Percentiles rank a stretch among this genome's conserved stretches.
Evolutionary conservation across 2,888 invertebrate genomes (phyloP).

Genomic region (Watsonalla cultraria): DNA sequence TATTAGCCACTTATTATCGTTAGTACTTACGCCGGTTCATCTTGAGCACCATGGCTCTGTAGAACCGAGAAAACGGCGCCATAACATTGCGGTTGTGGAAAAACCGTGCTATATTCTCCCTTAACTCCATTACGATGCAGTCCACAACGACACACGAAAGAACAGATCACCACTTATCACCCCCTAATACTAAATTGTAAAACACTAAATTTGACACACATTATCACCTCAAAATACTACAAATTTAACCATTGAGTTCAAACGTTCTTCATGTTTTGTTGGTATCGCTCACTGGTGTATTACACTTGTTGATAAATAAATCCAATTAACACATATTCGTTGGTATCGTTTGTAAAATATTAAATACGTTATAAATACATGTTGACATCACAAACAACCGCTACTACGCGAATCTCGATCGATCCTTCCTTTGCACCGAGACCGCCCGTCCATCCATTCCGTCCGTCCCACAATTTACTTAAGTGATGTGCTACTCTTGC

Average conservation of each 20-base stretch:
- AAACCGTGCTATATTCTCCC: slow-evolving; percentile 31
- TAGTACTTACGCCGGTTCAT: slow-evolving; percentile 67
- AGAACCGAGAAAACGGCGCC: slow-evolving; percentile 66
- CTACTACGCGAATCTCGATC: slow-evolving; percentile 27
- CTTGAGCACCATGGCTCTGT: slow-evolving; percentile 71
- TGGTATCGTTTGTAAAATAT: slow-evolving; percentile 17
- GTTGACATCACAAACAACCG: slow-evolving; percentile 62
- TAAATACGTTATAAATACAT: slow-evolving; percentile 31
- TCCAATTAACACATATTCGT: slow-evolving; percentile 11
- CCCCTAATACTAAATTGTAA: slow-evolving; percentile 41
- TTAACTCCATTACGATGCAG: slow-evolving; percentile 14
- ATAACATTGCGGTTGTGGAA: slow-evolving; percentile 53
- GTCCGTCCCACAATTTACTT: slow-evolving; percentile 8
- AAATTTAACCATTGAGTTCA: slow-evolving; percentile 18
- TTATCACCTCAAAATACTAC: slow-evolving; percentile 57
- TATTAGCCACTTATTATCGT: no score
- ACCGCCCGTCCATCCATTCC: slow-evolving; percentile 12
- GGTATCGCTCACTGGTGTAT: slow-evolving; percentile 9
- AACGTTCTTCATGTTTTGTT: slow-evolving; percentile 4
- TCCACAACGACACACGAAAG: slow-evolving; percentile 17
- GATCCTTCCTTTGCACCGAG: slow-evolving; percentile 2
- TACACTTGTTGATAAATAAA: slow-evolving; percentile 11
- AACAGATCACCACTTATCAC: slow-evolving; percentile 27
- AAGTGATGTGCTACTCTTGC: slow-evolving; percentile 16
- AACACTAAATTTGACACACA: slow-evolving; percentile 74